Conservation (phyloP, 1,140 invertebrate species). For the Macrosteles quadrilineatus region DNA sequence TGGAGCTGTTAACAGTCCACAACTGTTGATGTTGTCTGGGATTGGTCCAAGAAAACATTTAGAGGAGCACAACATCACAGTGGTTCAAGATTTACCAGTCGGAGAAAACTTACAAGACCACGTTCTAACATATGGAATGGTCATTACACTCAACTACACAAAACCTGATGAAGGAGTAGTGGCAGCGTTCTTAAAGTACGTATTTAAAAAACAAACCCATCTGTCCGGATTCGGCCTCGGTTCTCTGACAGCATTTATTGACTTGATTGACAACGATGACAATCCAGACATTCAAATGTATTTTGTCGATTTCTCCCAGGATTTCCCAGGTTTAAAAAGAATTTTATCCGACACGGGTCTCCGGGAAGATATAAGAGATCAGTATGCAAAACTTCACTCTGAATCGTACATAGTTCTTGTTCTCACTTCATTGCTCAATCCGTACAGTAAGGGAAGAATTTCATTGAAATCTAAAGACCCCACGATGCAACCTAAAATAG, state of each 20-base stretch:
- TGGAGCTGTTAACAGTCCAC: slow-evolving; percentile 75
- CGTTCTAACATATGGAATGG: slow-evolving; percentile 63
- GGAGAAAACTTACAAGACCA: slow-evolving; percentile 91
- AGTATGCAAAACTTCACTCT: background rate
- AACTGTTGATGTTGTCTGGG: slow-evolving; percentile 83
- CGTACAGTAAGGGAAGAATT: slow-evolving; percentile 68
- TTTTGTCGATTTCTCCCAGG: slow-evolving; percentile 71
- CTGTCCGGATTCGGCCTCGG: slow-evolving; percentile 58
- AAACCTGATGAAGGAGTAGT: background rate
- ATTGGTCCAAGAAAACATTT: slow-evolving; percentile 78
- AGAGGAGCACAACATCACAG: slow-evolving; percentile 63
- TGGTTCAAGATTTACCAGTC: slow-evolving; percentile 69
- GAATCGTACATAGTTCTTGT: background rate
- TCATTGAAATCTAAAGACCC: slow-evolving; percentile 64
- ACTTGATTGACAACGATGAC: slow-evolving; percentile 42
- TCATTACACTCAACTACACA: slow-evolving; percentile 53
- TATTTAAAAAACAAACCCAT: slow-evolving; percentile 63
- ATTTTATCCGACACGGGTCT: background rate
- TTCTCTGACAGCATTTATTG: slow-evolving; percentile 53
- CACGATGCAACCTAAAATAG: slow-evolving; percentile 70
- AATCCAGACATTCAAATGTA: slow-evolving; percentile 78
- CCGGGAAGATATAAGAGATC: background rate
- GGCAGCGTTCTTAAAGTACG: slow-evolving; percentile 53
- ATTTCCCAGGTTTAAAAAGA: slow-evolving; percentile 60
- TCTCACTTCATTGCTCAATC: slow-evolving; percentile 54